Percentiles rank a stretch among this genome's conserved stretches.
These are phyloP conservation scores for Drosophila bipectinata DNA, from an alignment of 1,140 invertebrate species.

Conservation along the genomic window DNA sequence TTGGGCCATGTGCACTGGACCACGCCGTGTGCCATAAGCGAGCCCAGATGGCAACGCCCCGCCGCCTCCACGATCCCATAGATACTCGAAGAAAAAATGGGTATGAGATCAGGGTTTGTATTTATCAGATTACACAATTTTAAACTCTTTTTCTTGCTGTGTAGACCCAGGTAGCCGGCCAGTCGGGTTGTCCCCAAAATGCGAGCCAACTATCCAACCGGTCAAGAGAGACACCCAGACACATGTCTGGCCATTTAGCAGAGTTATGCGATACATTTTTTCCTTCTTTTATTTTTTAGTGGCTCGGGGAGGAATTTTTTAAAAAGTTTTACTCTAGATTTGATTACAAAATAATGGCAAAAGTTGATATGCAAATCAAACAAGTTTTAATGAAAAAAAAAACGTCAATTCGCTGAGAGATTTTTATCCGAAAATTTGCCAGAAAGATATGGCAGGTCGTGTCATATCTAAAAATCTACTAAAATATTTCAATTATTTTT, in stretches of 20 bases:
- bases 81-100: background rate
- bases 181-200: constrained; percentile 32
- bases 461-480: background rate
- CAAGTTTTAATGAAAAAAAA: constrained; percentile 36
- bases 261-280: constrained; percentile 61
- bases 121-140: background rate
- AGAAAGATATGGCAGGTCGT: no score
- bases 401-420: constrained; percentile 23
- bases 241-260: constrained; percentile 68
- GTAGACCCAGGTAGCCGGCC: constrained; percentile 24
- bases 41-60: constrained; percentile 63
- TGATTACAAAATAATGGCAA: constrained; percentile 36
- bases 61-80: constrained; percentile 9
- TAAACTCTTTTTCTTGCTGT: constrained; percentile 9
- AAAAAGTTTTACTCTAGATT: constrained; percentile 42
- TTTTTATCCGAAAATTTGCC: no score
- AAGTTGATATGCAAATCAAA: constrained; percentile 36
- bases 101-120: background rate
- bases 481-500: no score
- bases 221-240: constrained; percentile 33
- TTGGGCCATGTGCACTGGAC: constrained; percentile 55
- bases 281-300: constrained; percentile 39
- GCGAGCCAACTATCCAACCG: constrained; percentile 29
- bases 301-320: constrained; percentile 27
- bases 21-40: constrained; percentile 49